A percentile compares a stretch with the other conserved stretches of the same genome.
These are phyloP conservation scores for Holothuria leucospilota DNA, from an alignment of 53 echinoderm and acorn worm species.

Conservation along the genomic window DNA sequence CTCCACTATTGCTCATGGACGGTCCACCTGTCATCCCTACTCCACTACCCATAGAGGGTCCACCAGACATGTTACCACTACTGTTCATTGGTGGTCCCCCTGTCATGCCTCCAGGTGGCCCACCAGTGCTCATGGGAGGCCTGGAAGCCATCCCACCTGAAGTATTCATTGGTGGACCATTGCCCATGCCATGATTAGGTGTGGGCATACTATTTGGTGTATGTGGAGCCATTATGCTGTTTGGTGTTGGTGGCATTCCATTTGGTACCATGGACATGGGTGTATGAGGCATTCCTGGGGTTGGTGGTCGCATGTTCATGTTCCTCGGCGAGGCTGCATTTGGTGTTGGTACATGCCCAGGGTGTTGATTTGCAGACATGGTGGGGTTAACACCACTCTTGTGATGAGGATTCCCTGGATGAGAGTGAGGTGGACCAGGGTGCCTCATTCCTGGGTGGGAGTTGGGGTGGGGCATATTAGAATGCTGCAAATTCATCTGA, in stretches of 20 bases:
- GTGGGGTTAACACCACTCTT: constrained; percentile 60
- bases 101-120: constrained; percentile 22
- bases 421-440: constrained; percentile 55
- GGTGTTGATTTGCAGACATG: constrained; percentile 52
- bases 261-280: constrained; percentile 65
- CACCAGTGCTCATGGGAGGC: constrained; percentile 37
- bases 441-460: constrained; percentile 54
- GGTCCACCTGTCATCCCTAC: constrained; percentile 16
- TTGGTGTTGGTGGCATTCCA: constrained; percentile 62
- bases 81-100: constrained; percentile 8
- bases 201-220: constrained; percentile 75
- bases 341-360: constrained; percentile 48
- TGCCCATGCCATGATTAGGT: constrained; percentile 52
- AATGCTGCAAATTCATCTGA: constrained; percentile 63
- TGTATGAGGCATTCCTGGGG: constrained; percentile 84
- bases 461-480: constrained; percentile 67
- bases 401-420: constrained; percentile 55
- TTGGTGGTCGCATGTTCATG: constrained; percentile 77
- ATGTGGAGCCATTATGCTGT: constrained; percentile 64
- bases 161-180: constrained; percentile 1
- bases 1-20: constrained; percentile 38
- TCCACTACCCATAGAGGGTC: constrained; percentile 41
- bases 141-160: constrained; percentile 33
- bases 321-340: constrained; percentile 66
- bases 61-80: constrained; percentile 11